phyloP scores from a whole-genome alignment of 92 coral and sea anemone species.

The Montipora capitata region DNA sequence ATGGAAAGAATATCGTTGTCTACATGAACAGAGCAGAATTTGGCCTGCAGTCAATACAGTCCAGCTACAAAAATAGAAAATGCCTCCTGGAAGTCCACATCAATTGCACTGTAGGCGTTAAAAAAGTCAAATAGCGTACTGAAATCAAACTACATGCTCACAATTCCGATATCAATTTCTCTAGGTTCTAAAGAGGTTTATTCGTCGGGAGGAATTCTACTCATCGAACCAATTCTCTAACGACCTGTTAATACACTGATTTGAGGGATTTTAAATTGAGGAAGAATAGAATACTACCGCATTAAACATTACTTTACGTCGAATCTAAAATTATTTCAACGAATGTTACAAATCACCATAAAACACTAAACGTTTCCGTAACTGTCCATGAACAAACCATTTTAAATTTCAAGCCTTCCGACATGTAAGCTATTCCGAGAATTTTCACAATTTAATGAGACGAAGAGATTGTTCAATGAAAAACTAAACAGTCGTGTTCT shows the following conservation, averaged over 20 bases:
- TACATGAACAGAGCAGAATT: too few relatives aligned
- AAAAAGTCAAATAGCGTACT: background rate
- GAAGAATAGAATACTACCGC: background rate
- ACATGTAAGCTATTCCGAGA: background rate
- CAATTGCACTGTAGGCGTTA: too few relatives aligned
- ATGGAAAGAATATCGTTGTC: too few relatives aligned
- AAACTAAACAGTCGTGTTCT: too few relatives aligned
- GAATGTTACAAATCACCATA: background rate
- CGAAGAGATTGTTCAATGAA: background rate
- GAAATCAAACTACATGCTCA: background rate
- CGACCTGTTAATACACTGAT: too few relatives aligned
- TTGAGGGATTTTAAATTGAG: background rate
- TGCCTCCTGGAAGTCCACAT: too few relatives aligned
- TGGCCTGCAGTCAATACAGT: too few relatives aligned
- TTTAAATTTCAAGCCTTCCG: background rate
- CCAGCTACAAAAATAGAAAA: background rate
- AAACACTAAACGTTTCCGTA: background rate
- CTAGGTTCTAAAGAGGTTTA: background rate
- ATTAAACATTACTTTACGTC: background rate
- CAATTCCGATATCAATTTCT: too few relatives aligned
- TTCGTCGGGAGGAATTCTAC: background rate
- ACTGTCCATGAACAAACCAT: background rate
- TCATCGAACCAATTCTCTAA: background rate
- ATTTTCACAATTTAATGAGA: slow-evolving; percentile 30
- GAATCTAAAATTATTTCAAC: background rate